Base-by-base conservation (phyloP, 2,113 vertebrate species). In the Haemorhous mexicanus region DNA sequence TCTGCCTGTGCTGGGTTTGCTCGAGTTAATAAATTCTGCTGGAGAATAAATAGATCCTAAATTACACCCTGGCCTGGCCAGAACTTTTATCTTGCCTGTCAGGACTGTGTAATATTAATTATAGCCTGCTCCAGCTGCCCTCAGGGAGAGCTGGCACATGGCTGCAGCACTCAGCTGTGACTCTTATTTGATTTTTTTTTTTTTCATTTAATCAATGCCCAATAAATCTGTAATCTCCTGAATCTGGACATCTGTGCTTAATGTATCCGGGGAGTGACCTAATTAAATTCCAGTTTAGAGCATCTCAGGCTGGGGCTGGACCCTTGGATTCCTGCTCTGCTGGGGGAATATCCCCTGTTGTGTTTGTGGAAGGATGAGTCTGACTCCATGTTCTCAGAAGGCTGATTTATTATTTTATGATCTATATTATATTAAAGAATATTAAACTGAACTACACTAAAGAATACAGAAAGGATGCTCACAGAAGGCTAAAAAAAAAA, bases 11-110 rank as follows among this genome's bases (percentile, higher is more conserved):
- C 70, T 50, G 22, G 33, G 7, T 85, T 94, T 92, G 73, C 84
- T 89, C 41, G 15, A 81, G 61, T 90, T 94, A 85, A 97, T 97
- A 95, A 96, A 94, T 96, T 88, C 90, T 59, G 7, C 56, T 47
- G 61, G 80, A 47, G 91, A 87, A 92, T 87, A 95, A 96, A 94
- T 95, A 97, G 96, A 90, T 93, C 87, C 75, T 90, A 93, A 95
- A 96, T 94, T 94, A 90, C 94, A 93, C 86, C 94, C 90, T 66
- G 87, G 93, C 82, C 93, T 58, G 44, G 82, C 78, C 56, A 94
- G 90, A 89, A 41, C 92, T 96, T 96, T 88, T 70, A 37, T 96
- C 88, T 97, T 92, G 56, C 70, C 50, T 89, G 81, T 94, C 94
- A 87, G 84, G 86, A 30, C 62, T 89, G 53, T 52, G 62, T 79